These are phyloP conservation scores for Mustelus asterias DNA, from an alignment of 2,113 vertebrate genomes.

Conservation along the genomic window DNA sequence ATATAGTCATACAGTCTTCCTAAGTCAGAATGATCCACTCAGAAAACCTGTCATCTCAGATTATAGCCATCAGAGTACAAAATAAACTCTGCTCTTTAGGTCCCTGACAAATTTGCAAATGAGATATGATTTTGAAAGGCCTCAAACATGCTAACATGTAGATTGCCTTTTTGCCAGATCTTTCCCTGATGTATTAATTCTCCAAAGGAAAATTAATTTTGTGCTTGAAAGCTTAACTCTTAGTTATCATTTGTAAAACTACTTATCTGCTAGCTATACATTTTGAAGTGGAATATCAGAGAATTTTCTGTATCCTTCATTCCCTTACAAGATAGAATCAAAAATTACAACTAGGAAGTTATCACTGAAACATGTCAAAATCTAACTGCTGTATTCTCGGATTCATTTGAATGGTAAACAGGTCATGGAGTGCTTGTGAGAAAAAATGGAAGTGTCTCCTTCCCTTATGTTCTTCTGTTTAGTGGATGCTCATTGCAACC, in stretches of 20 bases:
- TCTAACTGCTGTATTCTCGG: background rate
- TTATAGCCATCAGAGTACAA: background rate
- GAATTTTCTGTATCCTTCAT: too few relatives aligned
- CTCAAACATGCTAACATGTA: background rate
- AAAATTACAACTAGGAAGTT: background rate
- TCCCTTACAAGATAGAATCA: background rate
- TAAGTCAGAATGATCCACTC: background rate
- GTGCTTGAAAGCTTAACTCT: background rate
- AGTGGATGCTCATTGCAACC: background rate
- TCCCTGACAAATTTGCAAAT: background rate
- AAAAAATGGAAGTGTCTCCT: background rate
- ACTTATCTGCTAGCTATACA: background rate
- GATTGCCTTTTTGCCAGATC: background rate
- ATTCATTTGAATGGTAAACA: background rate
- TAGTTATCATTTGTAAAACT: too few relatives aligned
- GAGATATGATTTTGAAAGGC: background rate
- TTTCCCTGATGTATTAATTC: constrained; percentile 1
- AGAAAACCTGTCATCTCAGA: background rate
- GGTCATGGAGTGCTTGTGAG: background rate
- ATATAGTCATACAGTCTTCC: background rate
- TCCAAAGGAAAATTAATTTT: background rate
- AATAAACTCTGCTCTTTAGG: background rate
- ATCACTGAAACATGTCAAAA: background rate
- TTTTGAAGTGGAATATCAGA: background rate
- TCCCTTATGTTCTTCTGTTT: background rate